These are phyloP conservation scores for Eulithis prunata DNA, from an alignment of 2,888 invertebrate species.

Conservation along the genomic window DNA sequence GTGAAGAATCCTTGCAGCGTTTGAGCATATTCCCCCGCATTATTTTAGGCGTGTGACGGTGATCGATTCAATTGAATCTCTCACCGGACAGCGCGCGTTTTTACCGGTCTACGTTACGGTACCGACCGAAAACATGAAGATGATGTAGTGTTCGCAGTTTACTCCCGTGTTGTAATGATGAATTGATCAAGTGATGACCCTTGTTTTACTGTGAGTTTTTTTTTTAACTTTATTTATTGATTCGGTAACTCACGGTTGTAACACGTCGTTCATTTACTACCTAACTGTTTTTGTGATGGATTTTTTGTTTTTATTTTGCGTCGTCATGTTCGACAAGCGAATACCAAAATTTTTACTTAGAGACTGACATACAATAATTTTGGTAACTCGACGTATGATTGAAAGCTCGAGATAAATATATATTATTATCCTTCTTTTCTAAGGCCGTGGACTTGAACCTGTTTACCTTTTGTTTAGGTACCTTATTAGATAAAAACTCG, in stretches of 20 bases:
- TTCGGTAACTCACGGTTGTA: conserved; percentile 44
- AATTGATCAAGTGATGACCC: conserved; percentile 64
- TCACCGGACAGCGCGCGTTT: conserved; percentile 69
- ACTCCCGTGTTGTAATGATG: conserved; percentile 66
- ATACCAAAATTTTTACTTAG: conserved; percentile 21
- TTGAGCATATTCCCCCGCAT: conserved; percentile 50
- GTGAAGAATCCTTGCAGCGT: background rate
- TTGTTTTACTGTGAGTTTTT: conserved; percentile 55
- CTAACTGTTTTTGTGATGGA: conserved; percentile 40
- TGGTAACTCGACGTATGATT: conserved; percentile 18
- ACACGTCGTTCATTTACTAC: conserved; percentile 41
- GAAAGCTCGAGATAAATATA: conserved; percentile 9
- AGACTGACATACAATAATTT: conserved; percentile 14
- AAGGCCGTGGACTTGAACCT: too few relatives aligned
- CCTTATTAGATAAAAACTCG: too few relatives aligned
- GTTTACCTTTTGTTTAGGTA: too few relatives aligned
- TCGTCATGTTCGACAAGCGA: conserved; percentile 30
- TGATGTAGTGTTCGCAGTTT: conserved; percentile 70
- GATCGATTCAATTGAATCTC: conserved; percentile 79
- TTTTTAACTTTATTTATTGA: conserved; percentile 53
- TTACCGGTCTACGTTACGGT: conserved; percentile 54
- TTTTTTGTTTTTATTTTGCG: conserved; percentile 35
- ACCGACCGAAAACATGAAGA: conserved; percentile 51
- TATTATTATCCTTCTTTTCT: background rate
- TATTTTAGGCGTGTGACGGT: conserved; percentile 79